phyloP scores from a whole-genome alignment of 53 echinoderm and acorn worm species.

The Crossaster papposus region DNA sequence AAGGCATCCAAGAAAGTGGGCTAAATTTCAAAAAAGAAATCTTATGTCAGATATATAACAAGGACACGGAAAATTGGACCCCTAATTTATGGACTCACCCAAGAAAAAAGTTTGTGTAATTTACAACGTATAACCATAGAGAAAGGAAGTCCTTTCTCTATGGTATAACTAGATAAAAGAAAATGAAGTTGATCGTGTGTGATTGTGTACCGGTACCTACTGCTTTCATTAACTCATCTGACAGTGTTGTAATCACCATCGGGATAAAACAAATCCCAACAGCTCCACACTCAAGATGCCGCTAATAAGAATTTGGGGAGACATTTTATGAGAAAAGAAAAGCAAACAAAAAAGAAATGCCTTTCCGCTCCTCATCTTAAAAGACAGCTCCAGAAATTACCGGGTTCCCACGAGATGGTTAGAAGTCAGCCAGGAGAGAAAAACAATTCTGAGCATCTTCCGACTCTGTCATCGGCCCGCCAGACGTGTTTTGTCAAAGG shows the following conservation, averaged over 20 bases:
- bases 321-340: neutral
- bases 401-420: constrained; percentile 14
- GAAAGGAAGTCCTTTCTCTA: too few species aligned
- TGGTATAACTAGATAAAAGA: too few species aligned
- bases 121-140: too few species aligned
- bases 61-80: too few species aligned
- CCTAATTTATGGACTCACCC: too few species aligned
- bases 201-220: neutral
- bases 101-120: too few species aligned
- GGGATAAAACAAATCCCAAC: constrained; percentile 7
- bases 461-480: constrained; percentile 1
- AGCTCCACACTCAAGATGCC: constrained; percentile 18
- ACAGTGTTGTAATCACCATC: neutral
- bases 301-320: neutral
- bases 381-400: constrained; percentile 23
- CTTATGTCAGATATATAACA: too few species aligned
- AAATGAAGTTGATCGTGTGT: neutral
- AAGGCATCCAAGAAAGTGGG: too few species aligned
- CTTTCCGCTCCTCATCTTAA: neutral
- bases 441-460: constrained; percentile 16
- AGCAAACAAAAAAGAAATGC: neutral
- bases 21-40: too few species aligned
- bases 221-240: neutral
- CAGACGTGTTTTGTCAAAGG: neutral
- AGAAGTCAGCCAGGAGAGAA: neutral